Base-by-base conservation (phyloP, 2,797 vertebrate species). In the Rhincodon typus region DNA sequence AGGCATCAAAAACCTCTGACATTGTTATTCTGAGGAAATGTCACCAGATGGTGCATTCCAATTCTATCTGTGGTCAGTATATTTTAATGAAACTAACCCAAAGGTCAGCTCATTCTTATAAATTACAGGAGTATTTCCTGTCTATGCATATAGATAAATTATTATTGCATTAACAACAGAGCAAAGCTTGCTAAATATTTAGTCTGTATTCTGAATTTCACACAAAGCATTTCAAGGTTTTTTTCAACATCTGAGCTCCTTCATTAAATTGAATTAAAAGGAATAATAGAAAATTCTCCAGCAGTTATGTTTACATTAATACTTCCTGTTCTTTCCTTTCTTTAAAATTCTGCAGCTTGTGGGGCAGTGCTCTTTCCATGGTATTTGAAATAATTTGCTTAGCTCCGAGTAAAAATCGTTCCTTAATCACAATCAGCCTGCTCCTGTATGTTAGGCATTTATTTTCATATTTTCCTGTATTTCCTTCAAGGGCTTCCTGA, bases 21-120 rank as follows among this genome's bases (percentile, higher is more conserved):
- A 96, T 97, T 96, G 95, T 95, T 96, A 95, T 96, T 97, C 97
- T 96, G 96, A 95, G 79, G 27, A 72, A 96, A 86, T 96, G 57
- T 90, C 96, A 95, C 96, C 96, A 97, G 96, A 97, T 96, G 96
- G 96, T 96, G 96, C 96, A 96, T 96, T 96, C 96, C 96, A 42
- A 34, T 53, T 69, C 46, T 57, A 95, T 50, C 94, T 50, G 42
- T 53, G 94, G 72, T 57, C 72, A 70, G 38, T 53, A 77, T 46
- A 4, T 34, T 91, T 91, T 91, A 62, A 91, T 2, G 13, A 91
- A 66, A 15, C 57, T 91, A 42, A 27, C 62, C 23, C 15, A 95
- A 95, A 95, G 53, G 30, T 95, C 69, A 84, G 88, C 27, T 91
- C 15, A 66, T 62, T n/a, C 27, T 21, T 91, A 46, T n/a, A 30